Percentiles rank a stretch among this genome's conserved stretches.
These are phyloP conservation scores for Henricia sp. DNA, from an alignment of 53 echinoderm and acorn worm species.

Conservation along the genomic window DNA sequence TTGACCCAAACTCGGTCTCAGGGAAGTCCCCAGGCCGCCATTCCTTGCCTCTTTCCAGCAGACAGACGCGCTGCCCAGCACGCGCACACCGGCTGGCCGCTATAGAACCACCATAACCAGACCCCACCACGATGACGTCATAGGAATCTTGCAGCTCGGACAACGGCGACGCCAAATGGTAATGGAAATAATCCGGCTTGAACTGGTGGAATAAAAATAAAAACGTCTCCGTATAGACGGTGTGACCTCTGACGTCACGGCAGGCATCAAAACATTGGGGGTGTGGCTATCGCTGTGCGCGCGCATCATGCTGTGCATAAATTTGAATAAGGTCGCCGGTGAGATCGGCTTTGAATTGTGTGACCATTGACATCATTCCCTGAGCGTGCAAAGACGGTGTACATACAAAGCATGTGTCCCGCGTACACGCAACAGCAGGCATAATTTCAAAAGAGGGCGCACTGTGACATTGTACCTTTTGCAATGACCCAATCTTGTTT, in stretches of 20 bases:
- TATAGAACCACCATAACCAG: conserved; percentile 82
- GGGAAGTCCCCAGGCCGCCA: conserved; percentile 86
- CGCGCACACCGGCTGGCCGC: conserved; percentile 81
- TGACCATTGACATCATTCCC: neutral
- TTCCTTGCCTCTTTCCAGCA: conserved; percentile 81
- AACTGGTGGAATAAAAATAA: conserved; percentile 20
- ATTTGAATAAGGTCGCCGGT: neutral
- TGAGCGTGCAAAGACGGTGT: no score
- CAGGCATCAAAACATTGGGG: no score
- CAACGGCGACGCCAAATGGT: conserved; percentile 68
- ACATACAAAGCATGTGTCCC: no score
- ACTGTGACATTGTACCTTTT: no score
- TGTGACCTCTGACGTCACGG: no score
- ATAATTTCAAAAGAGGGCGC: no score
- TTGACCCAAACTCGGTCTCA: conserved; percentile 59
- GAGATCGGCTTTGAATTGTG: neutral
- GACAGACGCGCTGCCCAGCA: conserved; percentile 77
- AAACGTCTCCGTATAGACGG: no score
- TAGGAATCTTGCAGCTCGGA: conserved; percentile 64
- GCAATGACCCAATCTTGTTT: no score
- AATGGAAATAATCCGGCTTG: conserved; percentile 67
- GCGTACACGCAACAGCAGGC: no score
- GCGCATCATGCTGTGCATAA: no score
- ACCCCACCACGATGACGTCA: conserved; percentile 85
- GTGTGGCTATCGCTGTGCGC: no score